A percentile compares a stretch with the other conserved stretches of the same genome.
Conservation (phyloP, 1,140 invertebrate species). For the Steinernema khuongi region DNA sequence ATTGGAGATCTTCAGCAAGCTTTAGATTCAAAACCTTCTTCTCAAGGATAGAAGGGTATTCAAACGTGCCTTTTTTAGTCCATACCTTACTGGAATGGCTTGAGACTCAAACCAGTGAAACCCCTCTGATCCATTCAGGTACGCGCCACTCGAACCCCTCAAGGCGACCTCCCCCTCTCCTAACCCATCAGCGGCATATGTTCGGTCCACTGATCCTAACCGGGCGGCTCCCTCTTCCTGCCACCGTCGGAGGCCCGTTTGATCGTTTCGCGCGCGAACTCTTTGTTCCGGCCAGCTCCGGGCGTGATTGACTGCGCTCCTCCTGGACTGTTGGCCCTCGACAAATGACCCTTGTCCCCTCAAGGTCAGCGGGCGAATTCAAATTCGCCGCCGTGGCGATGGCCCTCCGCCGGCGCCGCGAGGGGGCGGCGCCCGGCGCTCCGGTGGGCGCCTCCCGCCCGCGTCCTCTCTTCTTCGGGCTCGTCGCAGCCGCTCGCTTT, state of each 20-base stretch:
- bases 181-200: no score
- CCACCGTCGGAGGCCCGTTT: not conserved
- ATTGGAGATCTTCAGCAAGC: no score
- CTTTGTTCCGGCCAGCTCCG: not conserved
- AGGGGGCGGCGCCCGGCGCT: conserved; percentile 1
- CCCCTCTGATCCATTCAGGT: no score
- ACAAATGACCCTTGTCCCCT: conserved; percentile 12
- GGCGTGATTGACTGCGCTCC: not conserved
- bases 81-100: no score
- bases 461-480: conserved; percentile 9
- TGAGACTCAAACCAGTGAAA: no score
- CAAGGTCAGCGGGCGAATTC: not conserved
- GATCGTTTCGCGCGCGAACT: conserved; percentile 4
- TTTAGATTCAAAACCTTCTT: no score
- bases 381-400: not conserved
- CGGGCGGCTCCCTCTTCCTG: not conserved
- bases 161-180: no score
- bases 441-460: not conserved
- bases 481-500: not conserved
- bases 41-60: no score
- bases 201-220: no score
- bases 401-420: not conserved
- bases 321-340: not conserved
- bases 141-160: no score
- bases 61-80: no score